phyloP scores from a whole-genome alignment of 2,888 invertebrate genomes.

The Stomorhina lunata region DNA sequence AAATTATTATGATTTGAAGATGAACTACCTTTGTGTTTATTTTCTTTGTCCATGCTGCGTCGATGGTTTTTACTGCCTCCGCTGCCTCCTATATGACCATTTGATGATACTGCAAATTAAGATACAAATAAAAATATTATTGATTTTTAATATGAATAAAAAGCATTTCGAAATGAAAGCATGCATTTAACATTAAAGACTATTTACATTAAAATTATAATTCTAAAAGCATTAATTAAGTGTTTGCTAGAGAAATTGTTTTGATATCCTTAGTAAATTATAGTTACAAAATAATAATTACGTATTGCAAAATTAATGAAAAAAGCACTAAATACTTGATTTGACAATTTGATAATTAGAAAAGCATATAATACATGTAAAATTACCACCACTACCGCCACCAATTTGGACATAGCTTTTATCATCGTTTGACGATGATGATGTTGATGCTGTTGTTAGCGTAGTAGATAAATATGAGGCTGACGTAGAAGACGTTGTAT shows the following conservation, averaged over 20 bases:
- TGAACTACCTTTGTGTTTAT: conserved; percentile 60
- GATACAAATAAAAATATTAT: neutral
- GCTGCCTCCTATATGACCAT: conserved; percentile 72
- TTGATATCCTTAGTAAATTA: neutral
- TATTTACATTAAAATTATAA: neutral
- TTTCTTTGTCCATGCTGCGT: conserved; percentile 79
- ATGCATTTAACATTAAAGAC: conserved; percentile 9
- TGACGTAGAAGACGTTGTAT: conserved; percentile 60
- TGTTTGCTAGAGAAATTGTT: neutral
- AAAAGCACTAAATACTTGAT: conserved; percentile 1
- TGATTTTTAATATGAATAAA: neutral
- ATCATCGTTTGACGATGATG: conserved; percentile 70
- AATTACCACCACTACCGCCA: conserved; percentile 69
- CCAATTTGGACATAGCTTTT: conserved; percentile 74
- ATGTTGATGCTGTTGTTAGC: conserved; percentile 66
- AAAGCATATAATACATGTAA: conserved; percentile 49
- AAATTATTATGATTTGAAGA: conserved; percentile 66
- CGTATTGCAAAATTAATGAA: neutral
- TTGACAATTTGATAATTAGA: conserved; percentile 6
- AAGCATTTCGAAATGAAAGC: neutral
- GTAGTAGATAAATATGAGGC: conserved; percentile 64
- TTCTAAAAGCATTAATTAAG: no score
- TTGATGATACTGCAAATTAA: conserved; percentile 71
- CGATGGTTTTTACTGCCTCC: conserved; percentile 75
- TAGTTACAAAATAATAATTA: neutral